phyloP scores from a whole-genome alignment of 2,888 invertebrate genomes.

The Hirtodrosophila trivittata region DNA sequence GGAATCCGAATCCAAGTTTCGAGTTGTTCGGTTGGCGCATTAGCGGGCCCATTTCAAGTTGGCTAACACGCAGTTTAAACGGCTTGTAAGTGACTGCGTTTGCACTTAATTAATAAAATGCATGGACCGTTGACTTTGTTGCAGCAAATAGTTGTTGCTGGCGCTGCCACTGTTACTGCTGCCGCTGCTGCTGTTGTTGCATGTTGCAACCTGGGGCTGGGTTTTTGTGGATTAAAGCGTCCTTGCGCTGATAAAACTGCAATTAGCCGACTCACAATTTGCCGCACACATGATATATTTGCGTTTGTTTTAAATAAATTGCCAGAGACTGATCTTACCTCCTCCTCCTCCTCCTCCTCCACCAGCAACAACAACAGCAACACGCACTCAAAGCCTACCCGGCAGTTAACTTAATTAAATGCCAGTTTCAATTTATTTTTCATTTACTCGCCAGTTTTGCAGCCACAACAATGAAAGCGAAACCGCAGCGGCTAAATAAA shows the following conservation, averaged over 20 bases:
- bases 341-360: background rate
- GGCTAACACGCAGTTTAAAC: conserved; percentile 75
- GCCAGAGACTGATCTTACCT: conserved; percentile 32
- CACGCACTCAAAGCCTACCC: background rate
- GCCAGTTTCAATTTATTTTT: conserved; percentile 77
- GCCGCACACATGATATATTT: conserved; percentile 46
- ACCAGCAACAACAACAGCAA: background rate
- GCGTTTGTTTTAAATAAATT: conserved; percentile 57
- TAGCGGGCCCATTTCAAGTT: conserved; percentile 74
- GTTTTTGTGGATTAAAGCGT: conserved; percentile 29
- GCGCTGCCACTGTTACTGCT: conserved; percentile 14
- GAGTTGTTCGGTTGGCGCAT: conserved; percentile 51
- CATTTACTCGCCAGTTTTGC: conserved; percentile 41
- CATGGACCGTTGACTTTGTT: conserved; percentile 63
- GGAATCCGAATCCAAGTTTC: conserved; percentile 12
- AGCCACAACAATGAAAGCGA: conserved; percentile 72
- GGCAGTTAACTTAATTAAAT: conserved; percentile 74
- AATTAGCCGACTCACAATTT: conserved; percentile 52
- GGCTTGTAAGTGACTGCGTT: conserved; percentile 77
- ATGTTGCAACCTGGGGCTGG: conserved; percentile 39
- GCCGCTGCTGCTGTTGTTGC: conserved; percentile 16
- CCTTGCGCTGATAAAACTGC: conserved; percentile 67
- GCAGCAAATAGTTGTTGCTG: conserved; percentile 35
- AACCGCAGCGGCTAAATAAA: conserved; percentile 61
- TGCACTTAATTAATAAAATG: conserved; percentile 77